phyloP scores from a whole-genome alignment of 2,888 invertebrate genomes.

The Stegana nigrithorax region DNA sequence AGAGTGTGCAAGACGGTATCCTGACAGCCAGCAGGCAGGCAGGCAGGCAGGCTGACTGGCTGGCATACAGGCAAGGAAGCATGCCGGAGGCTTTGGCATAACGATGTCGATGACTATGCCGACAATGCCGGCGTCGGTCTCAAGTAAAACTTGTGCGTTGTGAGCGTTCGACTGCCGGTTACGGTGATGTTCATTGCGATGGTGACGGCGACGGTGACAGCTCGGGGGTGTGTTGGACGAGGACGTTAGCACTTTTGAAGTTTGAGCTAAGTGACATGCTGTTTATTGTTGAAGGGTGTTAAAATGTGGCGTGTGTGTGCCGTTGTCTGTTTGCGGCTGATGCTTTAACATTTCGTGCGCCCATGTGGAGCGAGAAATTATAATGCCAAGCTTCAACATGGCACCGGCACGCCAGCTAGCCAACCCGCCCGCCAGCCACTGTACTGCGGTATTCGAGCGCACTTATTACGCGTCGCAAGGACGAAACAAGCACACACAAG shows the following conservation, averaged over 20 bases:
- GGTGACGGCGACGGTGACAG: neutral
- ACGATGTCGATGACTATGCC: constrained; percentile 44
- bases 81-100: constrained; percentile 58
- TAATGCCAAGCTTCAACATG: constrained; percentile 56
- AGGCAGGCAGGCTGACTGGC: no score
- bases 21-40: constrained; percentile 33
- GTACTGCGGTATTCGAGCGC: constrained; percentile 2
- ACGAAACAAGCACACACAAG: neutral
- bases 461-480: constrained; percentile 3
- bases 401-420: constrained; percentile 29
- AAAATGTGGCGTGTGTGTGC: constrained; percentile 63
- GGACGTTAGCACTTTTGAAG: constrained; percentile 62
- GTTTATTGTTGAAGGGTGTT: constrained; percentile 69
- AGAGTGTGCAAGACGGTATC: constrained; percentile 35
- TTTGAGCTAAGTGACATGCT: constrained; percentile 68
- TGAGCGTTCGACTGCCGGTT: no score
- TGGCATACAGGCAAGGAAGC: constrained; percentile 40
- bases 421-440: neutral
- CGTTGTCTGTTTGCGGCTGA: constrained; percentile 21
- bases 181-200: no score
- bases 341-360: constrained; percentile 26
- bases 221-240: constrained; percentile 16
- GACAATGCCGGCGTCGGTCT: constrained; percentile 13
- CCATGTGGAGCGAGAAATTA: constrained; percentile 58
- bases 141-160: constrained; percentile 20